Evolutionary conservation across 2,888 invertebrate genomes (phyloP), one percentile per base, ranked within the genome.

Genomic region (Blastobasis adustella): DNA sequence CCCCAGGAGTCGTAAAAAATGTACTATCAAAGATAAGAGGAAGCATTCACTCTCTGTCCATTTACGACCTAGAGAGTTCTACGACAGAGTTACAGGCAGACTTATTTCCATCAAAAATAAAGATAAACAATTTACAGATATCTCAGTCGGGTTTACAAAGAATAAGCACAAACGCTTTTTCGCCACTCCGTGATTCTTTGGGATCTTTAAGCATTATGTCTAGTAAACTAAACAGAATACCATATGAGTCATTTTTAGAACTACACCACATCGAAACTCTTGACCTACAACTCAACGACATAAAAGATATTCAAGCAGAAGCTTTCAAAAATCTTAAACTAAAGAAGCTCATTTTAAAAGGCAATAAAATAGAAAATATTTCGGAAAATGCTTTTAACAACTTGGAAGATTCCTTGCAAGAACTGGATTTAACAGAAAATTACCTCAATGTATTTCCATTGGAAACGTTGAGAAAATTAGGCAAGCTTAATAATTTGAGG

Each of bases 381-480:
- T 94, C 95, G 6, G 95, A 96, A 71, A 93, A 94, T 79, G 96
- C 96, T 47, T 96, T 96, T 76, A 89, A 91, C 43, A 94, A 94
- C 0, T 86, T 96, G 51, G 95, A 95, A 72, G 91, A 92, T 57
- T 91, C 91, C 55, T 89, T 98, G 62, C 92, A 91, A 53, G 96
- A 96, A 76, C 90, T 98, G 60, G 95, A 96, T 76, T 86, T 98
- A 57, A 93, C 95, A 6, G 96, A 96, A 83, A 97, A 97, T 83
- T 94, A 93, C 73, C 83, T 97, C n/a, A 91, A 92, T 65, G 81
- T 90, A 57, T 96, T 97, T 80, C 97, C 97, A 1, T 92, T 96
- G 86, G 87, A 92, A 62, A 92, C 96, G 6, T 76, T 97, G 57
- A 90, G 93, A 52, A 91, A 95, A 63, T 88, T 97, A 49, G 93